Evolutionary conservation across 2,888 invertebrate genomes (phyloP).

Genomic region (Andrena trimmerana): DNA sequence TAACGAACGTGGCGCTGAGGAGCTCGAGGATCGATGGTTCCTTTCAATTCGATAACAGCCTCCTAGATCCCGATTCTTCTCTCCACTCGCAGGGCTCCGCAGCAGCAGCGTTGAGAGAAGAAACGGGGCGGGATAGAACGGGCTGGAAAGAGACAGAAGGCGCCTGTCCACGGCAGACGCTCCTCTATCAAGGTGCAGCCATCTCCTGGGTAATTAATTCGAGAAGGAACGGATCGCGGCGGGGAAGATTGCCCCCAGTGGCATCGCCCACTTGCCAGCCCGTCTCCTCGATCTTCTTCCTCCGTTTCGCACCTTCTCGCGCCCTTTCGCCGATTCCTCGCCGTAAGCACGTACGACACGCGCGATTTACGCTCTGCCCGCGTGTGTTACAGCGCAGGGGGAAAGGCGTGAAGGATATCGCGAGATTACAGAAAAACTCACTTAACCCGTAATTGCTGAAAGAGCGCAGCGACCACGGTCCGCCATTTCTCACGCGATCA

Average conservation of each 20-base stretch:
- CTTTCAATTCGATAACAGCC: neutral
- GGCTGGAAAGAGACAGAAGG: conserved; percentile 5
- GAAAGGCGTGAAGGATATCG: conserved; percentile 30
- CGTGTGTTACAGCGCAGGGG: neutral
- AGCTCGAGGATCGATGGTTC: neutral
- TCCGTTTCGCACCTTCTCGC: neutral
- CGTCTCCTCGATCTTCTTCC: conserved; percentile 15
- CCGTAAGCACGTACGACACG: neutral
- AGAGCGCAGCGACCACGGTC: conserved; percentile 4
- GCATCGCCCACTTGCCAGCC: conserved; percentile 29
- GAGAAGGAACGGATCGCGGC: conserved; percentile 64
- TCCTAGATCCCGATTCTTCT: neutral
- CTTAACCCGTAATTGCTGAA: conserved; percentile 66
- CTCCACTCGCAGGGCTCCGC: neutral
- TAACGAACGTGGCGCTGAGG: too few relatives aligned
- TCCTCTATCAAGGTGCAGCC: conserved; percentile 72
- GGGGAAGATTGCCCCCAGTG: conserved; percentile 40
- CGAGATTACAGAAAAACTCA: conserved; percentile 71
- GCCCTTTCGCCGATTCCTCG: neutral
- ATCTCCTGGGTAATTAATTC: conserved; percentile 80
- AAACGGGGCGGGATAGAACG: neutral
- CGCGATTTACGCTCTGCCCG: conserved; percentile 1
- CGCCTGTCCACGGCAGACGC: conserved; percentile 81
- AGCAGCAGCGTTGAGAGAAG: neutral
- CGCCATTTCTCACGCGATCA: neutral